Percentiles rank a stretch among this genome's conserved stretches.
Evolutionary conservation across 92 coral and sea anemone species (phyloP).

Genomic region (Parazoanthus swiftii): DNA sequence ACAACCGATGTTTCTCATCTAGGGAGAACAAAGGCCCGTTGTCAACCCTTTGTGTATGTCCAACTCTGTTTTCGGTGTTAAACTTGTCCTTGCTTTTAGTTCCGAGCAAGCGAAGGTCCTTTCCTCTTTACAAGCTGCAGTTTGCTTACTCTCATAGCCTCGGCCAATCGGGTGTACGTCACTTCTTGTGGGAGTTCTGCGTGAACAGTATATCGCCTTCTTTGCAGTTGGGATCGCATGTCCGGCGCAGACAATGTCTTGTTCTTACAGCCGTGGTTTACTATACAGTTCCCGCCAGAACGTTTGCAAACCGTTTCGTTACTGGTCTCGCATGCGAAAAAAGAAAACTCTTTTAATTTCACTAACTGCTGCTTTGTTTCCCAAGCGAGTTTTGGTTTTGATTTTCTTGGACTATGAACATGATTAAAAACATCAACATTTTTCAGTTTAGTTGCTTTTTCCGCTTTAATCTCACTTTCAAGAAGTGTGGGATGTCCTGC

Average conservation of each 20-base stretch:
- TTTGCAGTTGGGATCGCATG: background rate
- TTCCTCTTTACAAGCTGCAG: background rate
- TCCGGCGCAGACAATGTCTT: background rate
- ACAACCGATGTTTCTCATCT: background rate
- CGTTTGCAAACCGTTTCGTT: background rate
- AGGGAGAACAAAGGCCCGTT: background rate
- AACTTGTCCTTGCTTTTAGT: background rate
- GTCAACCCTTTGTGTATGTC: too few relatives aligned
- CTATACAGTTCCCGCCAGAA: background rate
- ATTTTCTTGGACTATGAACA: background rate
- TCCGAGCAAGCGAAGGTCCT: background rate
- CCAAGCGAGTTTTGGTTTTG: background rate
- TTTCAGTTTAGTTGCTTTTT: background rate
- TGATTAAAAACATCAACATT: background rate
- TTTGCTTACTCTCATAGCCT: background rate
- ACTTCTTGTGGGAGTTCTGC: background rate
- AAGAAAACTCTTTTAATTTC: background rate
- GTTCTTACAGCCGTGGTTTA: background rate
- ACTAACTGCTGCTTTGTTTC: background rate
- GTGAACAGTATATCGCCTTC: background rate
- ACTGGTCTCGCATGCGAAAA: background rate
- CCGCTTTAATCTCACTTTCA: background rate
- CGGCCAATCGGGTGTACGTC: background rate
- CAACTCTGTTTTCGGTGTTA: too few relatives aligned
- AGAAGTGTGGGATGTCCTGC: background rate